Base-by-base conservation (phyloP, 64 coral and sea anemone genomes). In the Montipora cactus region DNA sequence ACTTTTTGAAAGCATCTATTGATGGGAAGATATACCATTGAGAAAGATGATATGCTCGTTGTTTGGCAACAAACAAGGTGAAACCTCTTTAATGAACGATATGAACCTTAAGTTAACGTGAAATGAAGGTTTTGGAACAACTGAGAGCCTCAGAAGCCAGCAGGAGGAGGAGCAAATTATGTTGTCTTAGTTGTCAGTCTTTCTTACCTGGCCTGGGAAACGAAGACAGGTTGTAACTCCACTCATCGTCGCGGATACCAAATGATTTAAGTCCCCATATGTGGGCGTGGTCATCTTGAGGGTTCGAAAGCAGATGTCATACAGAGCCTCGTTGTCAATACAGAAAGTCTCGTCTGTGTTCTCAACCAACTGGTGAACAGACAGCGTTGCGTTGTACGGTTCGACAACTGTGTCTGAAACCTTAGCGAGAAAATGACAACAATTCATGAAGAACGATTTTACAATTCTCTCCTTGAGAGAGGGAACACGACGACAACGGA, bases 241-340 rank as follows among this genome's bases (percentile, higher is more conserved):
- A 76, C 91, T 93, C 91, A 93, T 93, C 14, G 91, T 93, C 45
- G 91, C 91, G 57, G 91, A 93, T 16, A 93, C 81, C 50, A 93
- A n/a, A 77, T 93, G 91, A 59, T 93, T 93, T 58, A 93, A 79
- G 72, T 93, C 91, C 18, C 91, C 91, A 53, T 93, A 93, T 49
- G 91, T 93, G 14, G 91, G 91, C 49, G 91, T 93, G 57, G 81
- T 93, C 75, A 93, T 71, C 83, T 93, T 93, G 19, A 93, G 91
- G 3, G 82, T 93, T 23, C 91, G 52, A 55, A 93, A 93, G 82
- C 91, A 93, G 74, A 93, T 93, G 81, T 93, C 91, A 18, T 93
- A 93, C 52, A 93, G 75, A 79, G 91, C 91, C 18, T 93, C 91
- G 74, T 93, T 93, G 67, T 93, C 91, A 70, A 93, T 93, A 44